Base-by-base conservation (phyloP, 2,797 vertebrate genomes). In the Chanos chanos region DNA sequence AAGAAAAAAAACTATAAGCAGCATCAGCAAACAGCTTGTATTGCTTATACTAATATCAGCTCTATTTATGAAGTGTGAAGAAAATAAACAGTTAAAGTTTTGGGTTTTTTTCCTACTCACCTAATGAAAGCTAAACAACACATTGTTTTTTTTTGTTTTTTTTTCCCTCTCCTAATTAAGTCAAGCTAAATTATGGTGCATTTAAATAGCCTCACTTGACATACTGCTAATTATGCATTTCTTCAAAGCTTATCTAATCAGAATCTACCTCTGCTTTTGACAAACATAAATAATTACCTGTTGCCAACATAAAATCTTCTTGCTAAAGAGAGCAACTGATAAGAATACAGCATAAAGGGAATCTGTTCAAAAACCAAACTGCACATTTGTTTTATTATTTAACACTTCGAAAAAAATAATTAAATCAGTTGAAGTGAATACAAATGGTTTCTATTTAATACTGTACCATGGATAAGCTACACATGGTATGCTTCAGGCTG, bases 211-310 rank as follows among this genome's bases (percentile, higher is more conserved):
- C 27, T 59, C 25, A 12, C 39, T 37, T n/a, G 57, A 63, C 8
- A 4, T 33, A 53, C 16, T 36, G 15, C 27, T 72, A 60, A 72
- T 75, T 60, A 61, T 60, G 61, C 54, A 33, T 54, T 18, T 67
- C 64, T 61, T 74, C 55, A 67, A 74, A 70, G 63, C 68, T 57
- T n/a, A 47, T 58, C 64, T 74, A 68, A 71, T 61, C 51, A 64
- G 44, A 40, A 33, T 49, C 19, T 22, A 15, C 31, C n/a, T 45
- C 45, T 48, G 27, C 30, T 21, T n/a, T 16, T 60, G 56, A 48
- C 52, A 56, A 55, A 39, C 43, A 19, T 22, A 49, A 5, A 27
- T 72, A 75, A 72, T 70, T 69, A 52, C 28, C 34, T 55, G 60
- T 34, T 51, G 43, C 19, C 27, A 28, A 43, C 60, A 39, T 12